These are phyloP conservation scores for Neodiprion virginianus DNA, from an alignment of 1,140 invertebrate species.

Conservation along the genomic window DNA sequence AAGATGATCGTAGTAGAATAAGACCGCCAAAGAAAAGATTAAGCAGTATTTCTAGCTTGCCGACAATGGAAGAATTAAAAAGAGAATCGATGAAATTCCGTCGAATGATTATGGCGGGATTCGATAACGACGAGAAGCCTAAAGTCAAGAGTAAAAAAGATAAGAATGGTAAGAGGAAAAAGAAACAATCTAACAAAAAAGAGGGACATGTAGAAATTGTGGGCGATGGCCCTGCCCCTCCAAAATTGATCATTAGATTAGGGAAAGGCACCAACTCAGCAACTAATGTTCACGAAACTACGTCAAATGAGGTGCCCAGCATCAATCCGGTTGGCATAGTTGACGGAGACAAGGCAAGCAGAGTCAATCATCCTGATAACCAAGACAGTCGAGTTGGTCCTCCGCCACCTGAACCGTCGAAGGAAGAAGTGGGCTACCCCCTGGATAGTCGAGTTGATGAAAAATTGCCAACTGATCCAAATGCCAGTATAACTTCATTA, in stretches of 20 bases:
- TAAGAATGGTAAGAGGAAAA: conserved; percentile 70
- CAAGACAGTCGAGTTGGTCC: conserved; percentile 18
- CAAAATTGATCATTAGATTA: conserved; percentile 74
- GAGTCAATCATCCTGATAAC: conserved; percentile 16
- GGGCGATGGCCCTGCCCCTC: conserved; percentile 65
- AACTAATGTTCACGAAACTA: conserved; percentile 20
- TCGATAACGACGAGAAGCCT: conserved; percentile 70
- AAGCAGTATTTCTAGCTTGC: conserved; percentile 68
- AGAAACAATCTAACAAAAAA: conserved; percentile 63
- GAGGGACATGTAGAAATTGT: conserved; percentile 69
- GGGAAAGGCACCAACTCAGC: conserved; percentile 52
- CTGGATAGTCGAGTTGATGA: conserved; percentile 57
- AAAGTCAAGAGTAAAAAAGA: conserved; percentile 66
- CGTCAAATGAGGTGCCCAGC: conserved; percentile 21
- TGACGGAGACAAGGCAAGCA: conserved; percentile 21
- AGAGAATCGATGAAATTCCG: conserved; percentile 88
- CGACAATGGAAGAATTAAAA: conserved; percentile 77
- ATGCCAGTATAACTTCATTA: conserved; percentile 54
- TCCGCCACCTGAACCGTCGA: conserved; percentile 53
- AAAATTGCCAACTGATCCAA: conserved; percentile 50
- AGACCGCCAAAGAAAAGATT: conserved; percentile 83
- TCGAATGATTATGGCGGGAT: conserved; percentile 82
- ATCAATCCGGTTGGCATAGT: neutral
- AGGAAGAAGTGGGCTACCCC: conserved; percentile 57
- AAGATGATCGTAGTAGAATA: conserved; percentile 65